A percentile compares a stretch with the other conserved stretches of the same genome.
These are phyloP conservation scores for Brachypalpus laphriformis DNA, from an alignment of 2,888 invertebrate genomes.

Conservation along the genomic window DNA sequence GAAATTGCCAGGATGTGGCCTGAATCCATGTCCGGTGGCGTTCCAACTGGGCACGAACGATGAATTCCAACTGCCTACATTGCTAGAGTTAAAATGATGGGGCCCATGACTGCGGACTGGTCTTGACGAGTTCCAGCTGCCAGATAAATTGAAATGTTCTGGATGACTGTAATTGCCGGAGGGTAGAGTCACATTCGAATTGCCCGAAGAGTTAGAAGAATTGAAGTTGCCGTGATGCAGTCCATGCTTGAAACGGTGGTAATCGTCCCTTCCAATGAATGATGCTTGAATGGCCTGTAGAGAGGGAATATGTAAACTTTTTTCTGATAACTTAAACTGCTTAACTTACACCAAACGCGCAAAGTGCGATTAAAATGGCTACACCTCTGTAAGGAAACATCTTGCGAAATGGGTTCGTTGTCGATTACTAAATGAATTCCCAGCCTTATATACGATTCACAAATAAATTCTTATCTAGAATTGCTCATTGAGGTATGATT, in stretches of 20 bases:
- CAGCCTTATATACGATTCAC: conserved; percentile 42
- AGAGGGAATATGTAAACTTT: not conserved
- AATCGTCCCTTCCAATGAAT: not conserved
- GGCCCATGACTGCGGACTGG: conserved; percentile 4
- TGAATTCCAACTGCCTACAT: not conserved
- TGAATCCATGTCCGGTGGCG: not conserved
- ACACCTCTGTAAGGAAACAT: conserved; percentile 52
- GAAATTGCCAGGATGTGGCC: not conserved
- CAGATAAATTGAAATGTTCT: not conserved
- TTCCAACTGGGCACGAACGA: conserved; percentile 1
- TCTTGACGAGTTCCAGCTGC: not conserved
- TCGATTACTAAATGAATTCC: not conserved
- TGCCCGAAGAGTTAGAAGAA: conserved; percentile 27
- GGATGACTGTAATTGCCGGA: conserved; percentile 14
- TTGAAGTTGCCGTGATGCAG: conserved; percentile 14
- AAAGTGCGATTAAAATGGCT: conserved; percentile 44
- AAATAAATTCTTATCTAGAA: conserved; percentile 36
- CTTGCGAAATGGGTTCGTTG: conserved; percentile 1
- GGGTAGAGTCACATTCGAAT: not conserved
- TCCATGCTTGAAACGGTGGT: not conserved
- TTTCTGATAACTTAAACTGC: not conserved
- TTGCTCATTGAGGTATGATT: not conserved
- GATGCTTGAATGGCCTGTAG: conserved; percentile 48
- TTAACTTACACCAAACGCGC: conserved; percentile 53
- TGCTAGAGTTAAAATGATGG: conserved; percentile 4